A percentile compares a stretch with the other conserved stretches of the same genome.
phyloP scores from a whole-genome alignment of 2,113 vertebrate genomes.

The Equus quagga region DNA sequence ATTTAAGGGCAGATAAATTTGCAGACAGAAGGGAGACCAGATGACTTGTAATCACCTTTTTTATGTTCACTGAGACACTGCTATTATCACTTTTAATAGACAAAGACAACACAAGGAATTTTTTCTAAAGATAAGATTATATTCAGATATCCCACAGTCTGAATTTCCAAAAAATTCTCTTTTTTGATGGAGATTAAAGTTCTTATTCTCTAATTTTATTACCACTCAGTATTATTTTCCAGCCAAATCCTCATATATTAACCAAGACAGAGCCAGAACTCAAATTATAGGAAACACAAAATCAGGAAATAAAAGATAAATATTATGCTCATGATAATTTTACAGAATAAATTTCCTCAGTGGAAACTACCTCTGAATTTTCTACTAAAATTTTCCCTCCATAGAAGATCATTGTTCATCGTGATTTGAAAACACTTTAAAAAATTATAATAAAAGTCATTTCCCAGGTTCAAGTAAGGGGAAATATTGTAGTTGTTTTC shows the following conservation, averaged over 20 bases:
- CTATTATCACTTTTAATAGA: neutral
- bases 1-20: neutral
- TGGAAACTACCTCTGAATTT: neutral
- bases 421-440: conserved; percentile 2
- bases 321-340: neutral
- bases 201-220: neutral
- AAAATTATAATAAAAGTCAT: neutral
- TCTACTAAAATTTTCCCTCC: neutral
- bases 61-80: neutral
- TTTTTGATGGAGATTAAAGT: neutral
- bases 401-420: neutral
- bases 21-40: neutral
- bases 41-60: neutral
- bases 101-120: neutral
- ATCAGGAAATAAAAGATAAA: neutral
- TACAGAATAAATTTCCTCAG: conserved; percentile 5
- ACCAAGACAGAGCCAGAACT: neutral
- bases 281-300: neutral
- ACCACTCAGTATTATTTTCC: conserved; percentile 4
- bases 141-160: neutral
- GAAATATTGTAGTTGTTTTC: neutral
- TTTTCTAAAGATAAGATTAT: neutral
- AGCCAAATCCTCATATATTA: neutral
- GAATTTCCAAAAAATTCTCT: neutral
- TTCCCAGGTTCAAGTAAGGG: neutral